A percentile compares a stretch with the other conserved stretches of the same genome.
Conservation (phyloP, 2,888 invertebrate species). For the Hirtodrosophila trivittata region DNA sequence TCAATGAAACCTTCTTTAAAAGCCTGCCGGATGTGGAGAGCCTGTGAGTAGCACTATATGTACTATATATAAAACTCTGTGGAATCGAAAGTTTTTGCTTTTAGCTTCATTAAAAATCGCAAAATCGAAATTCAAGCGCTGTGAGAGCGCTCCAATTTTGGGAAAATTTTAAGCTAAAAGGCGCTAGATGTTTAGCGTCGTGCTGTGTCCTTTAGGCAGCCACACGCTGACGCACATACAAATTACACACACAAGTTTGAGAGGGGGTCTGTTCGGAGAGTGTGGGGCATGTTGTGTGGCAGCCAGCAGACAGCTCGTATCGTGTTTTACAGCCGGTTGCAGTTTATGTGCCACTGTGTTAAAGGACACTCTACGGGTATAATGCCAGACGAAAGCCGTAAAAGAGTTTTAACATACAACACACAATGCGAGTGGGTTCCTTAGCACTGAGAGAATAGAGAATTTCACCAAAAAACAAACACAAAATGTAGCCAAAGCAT, state of each 20-base stretch:
- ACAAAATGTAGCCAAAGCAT: too few relatives aligned
- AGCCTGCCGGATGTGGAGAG: slow-evolving; percentile 81
- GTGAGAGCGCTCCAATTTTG: slow-evolving; percentile 24
- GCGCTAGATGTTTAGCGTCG: slow-evolving; percentile 45
- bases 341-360: slow-evolving; percentile 63
- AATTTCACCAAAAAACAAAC: slow-evolving; percentile 4
- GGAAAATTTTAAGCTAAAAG: slow-evolving; percentile 25
- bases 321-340: slow-evolving; percentile 55
- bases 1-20: slow-evolving; percentile 79
- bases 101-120: slow-evolving; percentile 41
- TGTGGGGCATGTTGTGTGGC: neutral
- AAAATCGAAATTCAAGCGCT: slow-evolving; percentile 46
- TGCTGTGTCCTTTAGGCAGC: slow-evolving; percentile 54
- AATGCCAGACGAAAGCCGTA: slow-evolving; percentile 25
- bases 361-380: slow-evolving; percentile 45
- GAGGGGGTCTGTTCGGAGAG: neutral
- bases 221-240: slow-evolving; percentile 58
- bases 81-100: neutral
- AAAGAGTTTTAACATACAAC: slow-evolving; percentile 43
- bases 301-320: slow-evolving; percentile 26
- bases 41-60: slow-evolving; percentile 82
- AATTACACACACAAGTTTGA: slow-evolving; percentile 39
- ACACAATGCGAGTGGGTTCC: slow-evolving; percentile 17
- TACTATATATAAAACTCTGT: too few relatives aligned
- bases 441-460: slow-evolving; percentile 32